Evolutionary conservation across 1,140 invertebrate species (phyloP), one percentile per base, ranked within the genome.

Genomic region (Lucilia cuprina): DNA sequence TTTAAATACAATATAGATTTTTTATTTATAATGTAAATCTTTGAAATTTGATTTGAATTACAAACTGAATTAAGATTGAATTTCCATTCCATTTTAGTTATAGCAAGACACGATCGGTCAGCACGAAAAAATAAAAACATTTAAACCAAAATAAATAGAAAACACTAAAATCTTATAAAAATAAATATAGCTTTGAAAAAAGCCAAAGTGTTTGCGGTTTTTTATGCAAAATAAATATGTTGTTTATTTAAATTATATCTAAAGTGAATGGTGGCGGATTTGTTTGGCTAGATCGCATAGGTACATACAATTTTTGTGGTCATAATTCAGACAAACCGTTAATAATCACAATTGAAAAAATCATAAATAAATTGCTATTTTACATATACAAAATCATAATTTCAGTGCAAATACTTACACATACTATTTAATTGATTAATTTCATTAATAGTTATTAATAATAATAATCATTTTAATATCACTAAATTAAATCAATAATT

Each of bases 141-240:
- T 25, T 19, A 25, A 21, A 70, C 21, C 65, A n/a, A 70, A 60
- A n/a, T 60, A 60, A 60, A 60, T 2, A 41, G 41, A 5, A 41
- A 41, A 41, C 10, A 41, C 5, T 5, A 41, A 41, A 41, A 41
- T 41, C 41, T 30, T 30, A 5, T 5, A 60, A 60, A 60, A 60
- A 60, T 14, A 60, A 60, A 60, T 60, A 17, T 60, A 60, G 17
- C 12, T 12, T 5, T 12, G 0, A 0, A n/a, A 9, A 70, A 65
- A 65, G 19, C 60, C 60, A 70, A 70, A 70, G 60, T 70, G 60
- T 21, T 70, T 70, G 60, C 10, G 60, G 60, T 70, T 70, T 70
- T 30, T 21, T 21, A 70, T 25, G 13, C 14, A 60, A 60, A 60
- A 7, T 70, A 70, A 70, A 70, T 70, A 21, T 10, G 25, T 30